phyloP scores from a whole-genome alignment of 2,113 vertebrate genomes.

The Dryoscopus gambensis region DNA sequence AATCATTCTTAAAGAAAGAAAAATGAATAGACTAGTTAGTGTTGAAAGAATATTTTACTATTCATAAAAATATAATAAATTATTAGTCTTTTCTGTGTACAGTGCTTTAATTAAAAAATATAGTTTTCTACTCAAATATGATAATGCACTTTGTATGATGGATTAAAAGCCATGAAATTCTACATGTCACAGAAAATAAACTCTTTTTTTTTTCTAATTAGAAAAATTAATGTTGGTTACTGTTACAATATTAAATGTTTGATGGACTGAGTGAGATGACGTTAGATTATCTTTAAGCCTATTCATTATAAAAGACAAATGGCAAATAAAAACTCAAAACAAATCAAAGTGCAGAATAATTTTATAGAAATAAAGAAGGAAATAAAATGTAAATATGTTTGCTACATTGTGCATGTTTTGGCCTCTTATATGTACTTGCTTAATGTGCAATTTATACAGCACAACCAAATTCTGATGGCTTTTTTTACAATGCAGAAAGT shows the following conservation, averaged over 20 bases:
- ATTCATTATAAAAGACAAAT: not conserved
- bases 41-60: constrained; percentile 11
- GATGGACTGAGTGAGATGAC: not conserved
- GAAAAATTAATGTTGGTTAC: not conserved
- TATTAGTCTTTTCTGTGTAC: not conserved
- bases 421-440: not conserved
- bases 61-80: constrained; percentile 19
- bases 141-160: not conserved
- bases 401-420: not conserved
- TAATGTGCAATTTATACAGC: not conserved
- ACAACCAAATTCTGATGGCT: not conserved
- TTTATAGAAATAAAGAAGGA: not conserved
- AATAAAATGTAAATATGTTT: not conserved
- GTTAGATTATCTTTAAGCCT: not conserved
- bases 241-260: not conserved
- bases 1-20: constrained; percentile 16
- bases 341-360: not conserved
- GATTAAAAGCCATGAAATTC: constrained; percentile 10
- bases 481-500: not conserved
- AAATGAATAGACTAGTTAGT: not conserved
- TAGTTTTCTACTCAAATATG: constrained; percentile 19
- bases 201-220: not conserved
- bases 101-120: constrained; percentile 15
- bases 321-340: not conserved
- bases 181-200: not conserved